Evolutionary conservation across 2,888 invertebrate species (phyloP).

Genomic region (Geotrupes spiniger): DNA sequence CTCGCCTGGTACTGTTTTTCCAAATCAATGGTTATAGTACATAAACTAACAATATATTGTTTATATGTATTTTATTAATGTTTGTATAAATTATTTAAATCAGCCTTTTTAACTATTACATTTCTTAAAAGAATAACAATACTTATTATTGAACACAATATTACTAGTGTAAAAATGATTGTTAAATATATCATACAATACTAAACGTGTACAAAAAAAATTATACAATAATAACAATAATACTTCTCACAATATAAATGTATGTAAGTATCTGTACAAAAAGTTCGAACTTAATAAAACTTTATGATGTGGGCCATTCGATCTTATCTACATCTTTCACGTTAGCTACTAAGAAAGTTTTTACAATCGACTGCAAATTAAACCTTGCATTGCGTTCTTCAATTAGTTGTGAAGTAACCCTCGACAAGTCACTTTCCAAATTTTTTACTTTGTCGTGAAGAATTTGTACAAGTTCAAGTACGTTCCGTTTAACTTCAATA

Average conservation of each 20-base stretch:
- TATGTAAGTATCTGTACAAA: neutral
- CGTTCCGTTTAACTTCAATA: conserved; percentile 25
- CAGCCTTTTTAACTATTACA: conserved; percentile 14
- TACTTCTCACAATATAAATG: neutral
- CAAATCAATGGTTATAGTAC: conserved; percentile 1
- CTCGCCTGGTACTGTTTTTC: too few relatives aligned
- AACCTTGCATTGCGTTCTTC: conserved; percentile 47
- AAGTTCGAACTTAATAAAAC: conserved; percentile 11
- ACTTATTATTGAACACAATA: conserved; percentile 17
- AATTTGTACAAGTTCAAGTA: conserved; percentile 31
- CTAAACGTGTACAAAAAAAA: neutral
- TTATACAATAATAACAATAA: conserved; percentile 1
- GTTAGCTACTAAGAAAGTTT: conserved; percentile 37
- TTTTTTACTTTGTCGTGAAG: conserved; percentile 37
- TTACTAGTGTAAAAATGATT: neutral
- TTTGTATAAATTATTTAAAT: neutral
- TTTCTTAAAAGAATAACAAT: neutral
- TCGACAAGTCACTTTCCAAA: conserved; percentile 44
- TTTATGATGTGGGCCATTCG: conserved; percentile 43
- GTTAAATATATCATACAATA: neutral
- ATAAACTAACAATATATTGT: conserved; percentile 2
- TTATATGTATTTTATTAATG: conserved; percentile 1
- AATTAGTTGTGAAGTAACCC: conserved; percentile 42
- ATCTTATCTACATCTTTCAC: conserved; percentile 43
- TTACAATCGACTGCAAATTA: conserved; percentile 42